Base-by-base conservation (phyloP, 2,113 vertebrate genomes). In the Plotosus lineatus region DNA sequence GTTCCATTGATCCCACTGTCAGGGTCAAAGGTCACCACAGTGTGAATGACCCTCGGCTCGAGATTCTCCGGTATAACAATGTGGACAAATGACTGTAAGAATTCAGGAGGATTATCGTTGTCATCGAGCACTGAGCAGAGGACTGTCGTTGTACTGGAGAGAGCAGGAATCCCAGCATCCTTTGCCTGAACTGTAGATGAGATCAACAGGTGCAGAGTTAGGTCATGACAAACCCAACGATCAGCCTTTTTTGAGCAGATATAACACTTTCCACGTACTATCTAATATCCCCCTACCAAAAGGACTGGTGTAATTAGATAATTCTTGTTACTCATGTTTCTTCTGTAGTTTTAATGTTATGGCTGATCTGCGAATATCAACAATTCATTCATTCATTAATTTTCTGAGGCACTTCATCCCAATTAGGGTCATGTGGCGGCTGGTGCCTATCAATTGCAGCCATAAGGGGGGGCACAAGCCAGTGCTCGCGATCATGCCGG, bases 21-120 rank as follows among this genome's bases (percentile, higher is more conserved):
- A 81, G 89, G 88, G 88, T 98, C 97, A 1, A 88, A 90, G 79
- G 96, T 95, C 85, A 69, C 82, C 14, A 88, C 66, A 5, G 92
- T 85, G 50, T 94, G 92, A 81, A 97, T 3, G 1, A 93, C 53
- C 68, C 91, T 92, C 15, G 94, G 94, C 8, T 92, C 89, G 44
- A 94, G 94, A 89, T 98, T 98, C 88, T 99, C 97, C 51, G 92
- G 92, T 82, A 99, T 83, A 80, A 80, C 84, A 61, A 97, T 90
- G 84, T 92, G 90, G 82, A 89, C 89, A 6, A 83, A 44, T 0
- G 92, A 86, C 87, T 94, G 87, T 82, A 93, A 89, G 85, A 97
- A 94, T 1, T 77, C 84, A 0, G 97, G 96, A 23, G 92, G 74
- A 6, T 96, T 94, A 86, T 98, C 96, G 0, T 98, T 98, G 85